Evolutionary conservation across 2,113 vertebrate species (phyloP).

Genomic region (Phocoena phocoena): DNA sequence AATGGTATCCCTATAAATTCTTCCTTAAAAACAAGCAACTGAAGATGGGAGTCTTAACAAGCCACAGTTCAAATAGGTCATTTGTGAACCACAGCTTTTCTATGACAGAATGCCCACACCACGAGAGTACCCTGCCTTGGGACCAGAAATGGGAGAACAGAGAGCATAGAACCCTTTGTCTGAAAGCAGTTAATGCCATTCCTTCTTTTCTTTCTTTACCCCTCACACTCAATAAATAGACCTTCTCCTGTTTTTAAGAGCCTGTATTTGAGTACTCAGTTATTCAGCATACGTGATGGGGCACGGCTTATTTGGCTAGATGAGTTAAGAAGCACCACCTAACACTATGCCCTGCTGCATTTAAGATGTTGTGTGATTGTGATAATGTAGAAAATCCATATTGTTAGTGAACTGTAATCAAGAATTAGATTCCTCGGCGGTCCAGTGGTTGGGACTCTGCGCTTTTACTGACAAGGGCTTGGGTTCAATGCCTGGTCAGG

Average conservation of each 20-base stretch:
- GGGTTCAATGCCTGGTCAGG: too few relatives aligned
- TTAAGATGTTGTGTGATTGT: not conserved
- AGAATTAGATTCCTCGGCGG: not conserved
- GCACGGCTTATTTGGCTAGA: not conserved
- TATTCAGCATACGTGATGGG: not conserved
- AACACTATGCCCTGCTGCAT: not conserved
- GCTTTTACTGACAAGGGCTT: too few relatives aligned
- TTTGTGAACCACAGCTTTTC: not conserved
- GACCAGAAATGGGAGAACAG: not conserved
- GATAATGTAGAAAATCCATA: not conserved
- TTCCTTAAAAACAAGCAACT: not conserved
- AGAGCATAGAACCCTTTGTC: not conserved
- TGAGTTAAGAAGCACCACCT: not conserved
- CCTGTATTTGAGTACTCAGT: not conserved
- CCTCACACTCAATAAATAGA: not conserved
- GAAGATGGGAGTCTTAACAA: not conserved
- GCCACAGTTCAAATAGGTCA: not conserved
- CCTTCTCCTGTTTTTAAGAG: not conserved
- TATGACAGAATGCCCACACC: not conserved
- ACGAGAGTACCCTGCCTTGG: not conserved
- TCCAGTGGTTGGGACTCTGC: too few relatives aligned
- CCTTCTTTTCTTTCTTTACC: not conserved
- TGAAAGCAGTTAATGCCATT: not conserved
- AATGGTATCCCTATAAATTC: not conserved
- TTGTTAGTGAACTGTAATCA: constrained; percentile 18